Base-by-base conservation (phyloP, 2,113 vertebrate genomes). In the Trogon surrucura region DNA sequence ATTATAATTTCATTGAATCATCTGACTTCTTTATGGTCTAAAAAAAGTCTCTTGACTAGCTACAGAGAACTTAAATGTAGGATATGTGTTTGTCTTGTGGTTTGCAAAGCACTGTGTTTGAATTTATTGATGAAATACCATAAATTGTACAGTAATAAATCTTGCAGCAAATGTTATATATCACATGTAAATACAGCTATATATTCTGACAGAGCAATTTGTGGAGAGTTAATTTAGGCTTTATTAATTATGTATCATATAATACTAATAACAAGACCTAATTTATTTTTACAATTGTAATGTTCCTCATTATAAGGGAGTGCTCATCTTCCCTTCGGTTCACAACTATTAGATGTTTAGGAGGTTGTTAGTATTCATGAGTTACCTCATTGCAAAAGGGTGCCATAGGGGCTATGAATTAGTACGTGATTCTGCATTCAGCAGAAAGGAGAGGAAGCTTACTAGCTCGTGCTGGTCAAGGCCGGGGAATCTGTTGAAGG, bases 291-390 rank as follows among this genome's bases (percentile, higher is more conserved):
- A 85, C 73, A 95, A 95, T 80, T 50, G 25, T 54, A 80, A 62
- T 60, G 34, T 71, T 93, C 80, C 44, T 85, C 50, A 44, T 84
- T 83, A 64, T 78, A 92, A 93, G 83, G 94, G 50, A 90, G 88
- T 69, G 64, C 90, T 91, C 54, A 30, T 56, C 58, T 90, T 91
- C 51, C 66, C 75, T 96, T 94, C 81, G 62, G 80, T 84, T 67
- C 80, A 94, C 72, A 94, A 71, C 51, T 92, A 5, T 58, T 89
- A 58, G 34, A 51, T 88, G 83, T 88, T 93, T 77, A 90, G 89
- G 71, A 81, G 53, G 54, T 71, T 72, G 64, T 97, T 96, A 95
- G 69, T 89, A 97, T 97, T 96, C 85, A 95, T 82, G 95, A 97
- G 79, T 81, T 94, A 57, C 88, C 91, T 96, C 79, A 30, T 66